A percentile compares a stretch with the other conserved stretches of the same genome.
Evolutionary conservation across 2,113 vertebrate genomes (phyloP).

Genomic region (Cardinalis cardinalis): DNA sequence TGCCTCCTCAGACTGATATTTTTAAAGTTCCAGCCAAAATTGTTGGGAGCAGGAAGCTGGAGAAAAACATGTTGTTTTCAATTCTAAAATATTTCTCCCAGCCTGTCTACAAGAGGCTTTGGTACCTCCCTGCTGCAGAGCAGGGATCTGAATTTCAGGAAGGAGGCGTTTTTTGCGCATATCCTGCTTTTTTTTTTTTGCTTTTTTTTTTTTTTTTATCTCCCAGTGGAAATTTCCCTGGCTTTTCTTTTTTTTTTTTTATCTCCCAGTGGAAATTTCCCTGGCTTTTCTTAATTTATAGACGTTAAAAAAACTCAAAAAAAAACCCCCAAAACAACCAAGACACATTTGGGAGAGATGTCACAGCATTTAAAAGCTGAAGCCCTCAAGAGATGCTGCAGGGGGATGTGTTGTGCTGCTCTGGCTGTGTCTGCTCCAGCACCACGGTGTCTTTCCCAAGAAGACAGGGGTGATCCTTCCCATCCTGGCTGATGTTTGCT

Average conservation of each 20-base stretch:
- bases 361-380: conserved; percentile 2
- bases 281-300: not conserved
- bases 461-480: not conserved
- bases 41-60: conserved; percentile 20
- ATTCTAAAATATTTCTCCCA: conserved; percentile 30
- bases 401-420: not conserved
- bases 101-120: not conserved
- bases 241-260: not conserved
- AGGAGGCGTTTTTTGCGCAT: not conserved
- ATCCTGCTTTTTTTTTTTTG: not conserved
- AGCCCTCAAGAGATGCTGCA: not conserved
- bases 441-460: not conserved
- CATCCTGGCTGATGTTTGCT: not conserved
- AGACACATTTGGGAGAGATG: not conserved
- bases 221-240: not conserved
- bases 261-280: not conserved
- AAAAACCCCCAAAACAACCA: not conserved
- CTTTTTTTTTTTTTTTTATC: not conserved
- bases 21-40: conserved; percentile 36
- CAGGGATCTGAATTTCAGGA: not conserved
- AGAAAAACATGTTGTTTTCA: conserved; percentile 45
- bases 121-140: not conserved
- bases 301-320: not conserved
- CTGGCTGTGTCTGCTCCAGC: not conserved
- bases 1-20: conserved; percentile 45